Evolutionary conservation across 92 coral and sea anemone species (phyloP).

Genomic region (Palythoa grandis): DNA sequence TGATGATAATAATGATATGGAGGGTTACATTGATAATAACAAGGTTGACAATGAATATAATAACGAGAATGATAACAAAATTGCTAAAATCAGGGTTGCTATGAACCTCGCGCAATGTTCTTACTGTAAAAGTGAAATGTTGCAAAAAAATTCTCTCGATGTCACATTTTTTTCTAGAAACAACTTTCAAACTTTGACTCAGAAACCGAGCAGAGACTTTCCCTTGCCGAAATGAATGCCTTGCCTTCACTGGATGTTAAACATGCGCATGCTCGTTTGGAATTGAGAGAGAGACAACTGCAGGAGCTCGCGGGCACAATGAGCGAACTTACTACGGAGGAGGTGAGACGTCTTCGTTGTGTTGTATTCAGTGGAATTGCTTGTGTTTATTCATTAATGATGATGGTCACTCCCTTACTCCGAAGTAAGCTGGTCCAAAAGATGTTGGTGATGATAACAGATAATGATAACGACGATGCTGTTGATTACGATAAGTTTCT

Average conservation of each 20-base stretch:
- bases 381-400: not conserved
- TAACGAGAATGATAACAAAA: too few relatives aligned
- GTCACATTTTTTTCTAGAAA: conserved; percentile 61
- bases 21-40: too few relatives aligned
- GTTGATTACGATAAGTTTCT: not conserved
- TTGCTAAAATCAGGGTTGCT: not conserved
- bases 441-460: not conserved
- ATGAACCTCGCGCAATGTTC: not conserved
- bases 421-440: not conserved
- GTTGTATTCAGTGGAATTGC: not conserved
- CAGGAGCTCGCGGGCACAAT: conserved; percentile 97
- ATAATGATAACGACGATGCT: not conserved
- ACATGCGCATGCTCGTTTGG: conserved; percentile 93
- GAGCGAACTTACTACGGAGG: conserved; percentile 91
- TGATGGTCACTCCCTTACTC: too few relatives aligned
- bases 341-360: conserved; percentile 56
- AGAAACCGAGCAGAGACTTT: conserved; percentile 70
- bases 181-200: conserved; percentile 86
- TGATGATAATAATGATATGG: too few relatives aligned
- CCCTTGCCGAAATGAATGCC: conserved; percentile 78
- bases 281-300: conserved; percentile 88
- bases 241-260: conserved; percentile 92
- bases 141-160: not conserved
- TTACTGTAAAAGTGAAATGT: not conserved
- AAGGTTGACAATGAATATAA: too few relatives aligned